Base-by-base conservation (phyloP, 2,797 vertebrate species). In the Catamblyrhynchus diadema region DNA sequence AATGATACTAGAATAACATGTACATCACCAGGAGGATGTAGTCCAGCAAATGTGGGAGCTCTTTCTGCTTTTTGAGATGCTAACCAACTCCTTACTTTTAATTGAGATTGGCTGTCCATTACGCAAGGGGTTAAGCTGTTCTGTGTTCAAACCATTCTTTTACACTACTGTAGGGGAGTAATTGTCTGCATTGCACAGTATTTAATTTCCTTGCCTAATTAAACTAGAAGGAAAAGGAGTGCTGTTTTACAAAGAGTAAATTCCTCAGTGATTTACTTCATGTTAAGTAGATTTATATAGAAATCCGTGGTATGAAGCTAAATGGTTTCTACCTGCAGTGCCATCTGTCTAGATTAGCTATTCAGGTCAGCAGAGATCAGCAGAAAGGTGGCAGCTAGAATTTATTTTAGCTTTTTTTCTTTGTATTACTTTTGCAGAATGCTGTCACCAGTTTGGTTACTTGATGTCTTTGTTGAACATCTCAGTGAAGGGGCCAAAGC, bases 161-260 rank as follows among this genome's bases (percentile, higher is more conserved):
- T 61, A 41, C 3, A 5, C 30, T 65, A 1, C 23, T 80, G 8
- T 8, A 59, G 24, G 50, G 82, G 60, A 74, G 5, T 37, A 81
- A 32, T 87, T 81, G 71, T 59, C 81, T 82, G 39, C 1, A 0
- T 53, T 71, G 42, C 37, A 42, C 56, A 14, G 42, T 77, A 28
- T 81, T 93, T 87, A 5, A 87, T 92, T 87, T 85, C 73, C 61
- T 77, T 93, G 67, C 54, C 39, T 92, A 87, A 94, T 93, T 94
- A 89, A 95, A 78, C 48, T 51, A 51, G 84, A 74, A 93, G 37
- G 35, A 69, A 72, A 87, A 78, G 27, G 5, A 75, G 5, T 81
- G 35, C 56, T 77, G 32, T 67, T 89, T 45, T 71, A 69, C 81
- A 72, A 82, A 82, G 45, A 74, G 30, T 67, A 47, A 93, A 77